phyloP scores from a whole-genome alignment of 2,797 vertebrate genomes.

The Pagetopsis macropterus region DNA sequence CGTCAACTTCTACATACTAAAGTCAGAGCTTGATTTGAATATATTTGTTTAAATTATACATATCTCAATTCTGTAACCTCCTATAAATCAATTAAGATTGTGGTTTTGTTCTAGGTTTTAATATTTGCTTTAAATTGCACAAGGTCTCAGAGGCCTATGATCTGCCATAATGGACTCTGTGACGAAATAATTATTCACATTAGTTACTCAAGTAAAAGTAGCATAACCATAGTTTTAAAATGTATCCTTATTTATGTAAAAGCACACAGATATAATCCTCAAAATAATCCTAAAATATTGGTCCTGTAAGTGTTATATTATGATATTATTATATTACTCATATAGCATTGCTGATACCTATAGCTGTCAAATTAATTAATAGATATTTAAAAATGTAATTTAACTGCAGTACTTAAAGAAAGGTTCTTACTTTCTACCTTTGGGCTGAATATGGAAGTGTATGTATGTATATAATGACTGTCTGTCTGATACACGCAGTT shows the following conservation, averaged over 20 bases:
- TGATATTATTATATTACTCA: not conserved
- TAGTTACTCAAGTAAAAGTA: not conserved
- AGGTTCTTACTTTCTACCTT: not conserved
- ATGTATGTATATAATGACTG: not conserved
- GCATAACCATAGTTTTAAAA: not conserved
- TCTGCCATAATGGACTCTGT: not conserved
- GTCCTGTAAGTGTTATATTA: not conserved
- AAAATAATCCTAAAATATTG: not conserved
- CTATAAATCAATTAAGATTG: not conserved
- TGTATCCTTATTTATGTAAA: not conserved
- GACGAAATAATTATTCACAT: not conserved
- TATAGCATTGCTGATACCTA: not conserved
- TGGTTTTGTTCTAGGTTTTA: not conserved
- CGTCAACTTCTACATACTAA: not conserved
- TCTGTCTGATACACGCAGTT: conserved; percentile 77
- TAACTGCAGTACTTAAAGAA: not conserved
- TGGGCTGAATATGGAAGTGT: not conserved
- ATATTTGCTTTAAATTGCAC: not conserved
- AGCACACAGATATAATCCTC: not conserved
- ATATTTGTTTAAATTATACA: not conserved
- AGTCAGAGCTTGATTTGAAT: not conserved
- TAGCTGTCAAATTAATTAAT: not conserved
- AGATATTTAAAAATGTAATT: not conserved
- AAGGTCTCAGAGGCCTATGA: not conserved
- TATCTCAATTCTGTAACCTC: not conserved